Evolutionary conservation across 2,113 vertebrate genomes (phyloP).

Genomic region (Pandion haliaetus): DNA sequence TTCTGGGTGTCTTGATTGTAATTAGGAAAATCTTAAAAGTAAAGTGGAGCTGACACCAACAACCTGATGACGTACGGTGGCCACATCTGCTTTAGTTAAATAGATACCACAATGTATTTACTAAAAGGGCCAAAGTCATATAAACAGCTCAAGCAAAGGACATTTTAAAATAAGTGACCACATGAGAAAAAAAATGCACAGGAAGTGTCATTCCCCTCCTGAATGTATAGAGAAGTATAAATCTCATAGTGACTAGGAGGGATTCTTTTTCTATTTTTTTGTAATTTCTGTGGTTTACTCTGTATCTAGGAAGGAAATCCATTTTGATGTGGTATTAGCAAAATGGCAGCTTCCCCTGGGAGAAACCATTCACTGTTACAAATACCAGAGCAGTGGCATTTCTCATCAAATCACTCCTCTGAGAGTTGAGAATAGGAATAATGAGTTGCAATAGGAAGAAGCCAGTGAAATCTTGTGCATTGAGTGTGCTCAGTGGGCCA

Average conservation of each 20-base stretch:
- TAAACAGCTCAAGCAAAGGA: neutral
- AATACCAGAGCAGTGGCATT: neutral
- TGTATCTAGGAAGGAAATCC: neutral
- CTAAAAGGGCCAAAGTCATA: neutral
- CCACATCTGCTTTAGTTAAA: neutral
- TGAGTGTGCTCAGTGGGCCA: accelerated
- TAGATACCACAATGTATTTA: neutral
- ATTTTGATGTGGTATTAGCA: neutral
- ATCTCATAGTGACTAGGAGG: neutral
- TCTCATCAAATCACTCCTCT: neutral
- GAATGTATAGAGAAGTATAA: accelerated
- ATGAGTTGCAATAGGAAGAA: neutral
- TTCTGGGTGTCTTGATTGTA: neutral
- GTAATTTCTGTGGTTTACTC: neutral
- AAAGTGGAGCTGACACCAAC: neutral
- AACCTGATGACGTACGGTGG: neutral
- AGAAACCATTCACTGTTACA: neutral
- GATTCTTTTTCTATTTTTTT: neutral
- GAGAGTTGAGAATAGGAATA: neutral
- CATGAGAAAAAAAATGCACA: neutral
- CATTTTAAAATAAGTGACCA: neutral
- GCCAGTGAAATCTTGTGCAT: neutral
- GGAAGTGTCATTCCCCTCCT: neutral
- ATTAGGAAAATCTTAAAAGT: neutral
- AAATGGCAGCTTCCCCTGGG: constrained; percentile 33